Conservation (phyloP, 2,797 vertebrate species). For the Pantherophis vulpinus region DNA sequence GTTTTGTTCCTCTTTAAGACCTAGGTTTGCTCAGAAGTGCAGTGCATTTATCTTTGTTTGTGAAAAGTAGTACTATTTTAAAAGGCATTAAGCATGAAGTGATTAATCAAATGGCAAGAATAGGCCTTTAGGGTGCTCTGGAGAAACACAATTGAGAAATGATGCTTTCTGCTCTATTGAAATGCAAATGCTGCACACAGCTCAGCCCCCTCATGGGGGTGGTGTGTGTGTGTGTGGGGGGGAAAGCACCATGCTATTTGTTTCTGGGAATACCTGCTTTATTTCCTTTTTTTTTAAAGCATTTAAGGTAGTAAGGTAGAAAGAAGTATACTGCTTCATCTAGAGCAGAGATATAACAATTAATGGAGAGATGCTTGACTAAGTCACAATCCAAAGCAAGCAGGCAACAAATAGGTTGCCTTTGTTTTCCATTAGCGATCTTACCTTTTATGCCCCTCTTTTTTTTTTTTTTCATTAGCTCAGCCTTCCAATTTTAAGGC, state of each 20-base stretch:
- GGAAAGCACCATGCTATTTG: conserved; percentile 2
- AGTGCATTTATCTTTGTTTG: conserved; percentile 42
- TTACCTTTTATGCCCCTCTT: conserved; percentile 35
- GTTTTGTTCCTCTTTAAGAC: conserved; percentile 20
- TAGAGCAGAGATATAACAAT: neutral
- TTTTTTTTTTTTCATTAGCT: conserved; percentile 20
- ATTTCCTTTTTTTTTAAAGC: neutral
- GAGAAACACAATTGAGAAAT: conserved; percentile 46
- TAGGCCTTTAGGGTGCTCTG: conserved; percentile 46
- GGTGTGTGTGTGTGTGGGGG: neutral
- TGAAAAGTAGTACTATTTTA: conserved; percentile 49
- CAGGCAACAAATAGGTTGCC: neutral
- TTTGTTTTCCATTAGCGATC: conserved; percentile 14
- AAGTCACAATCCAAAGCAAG: conserved; percentile 1
- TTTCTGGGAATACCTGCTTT: conserved; percentile 44
- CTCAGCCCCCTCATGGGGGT: conserved; percentile 27
- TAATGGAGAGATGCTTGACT: conserved; percentile 11
- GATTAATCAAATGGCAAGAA: conserved; percentile 63
- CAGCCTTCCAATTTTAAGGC: conserved; percentile 24
- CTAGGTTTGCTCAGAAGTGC: conserved; percentile 39
- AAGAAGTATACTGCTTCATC: conserved; percentile 9
- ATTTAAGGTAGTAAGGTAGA: neutral
- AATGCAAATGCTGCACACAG: conserved; percentile 48
- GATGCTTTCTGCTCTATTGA: conserved; percentile 52
- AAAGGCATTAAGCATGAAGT: conserved; percentile 48